phyloP scores from a whole-genome alignment of 2,888 invertebrate genomes.

The Dynastes hyllus region DNA sequence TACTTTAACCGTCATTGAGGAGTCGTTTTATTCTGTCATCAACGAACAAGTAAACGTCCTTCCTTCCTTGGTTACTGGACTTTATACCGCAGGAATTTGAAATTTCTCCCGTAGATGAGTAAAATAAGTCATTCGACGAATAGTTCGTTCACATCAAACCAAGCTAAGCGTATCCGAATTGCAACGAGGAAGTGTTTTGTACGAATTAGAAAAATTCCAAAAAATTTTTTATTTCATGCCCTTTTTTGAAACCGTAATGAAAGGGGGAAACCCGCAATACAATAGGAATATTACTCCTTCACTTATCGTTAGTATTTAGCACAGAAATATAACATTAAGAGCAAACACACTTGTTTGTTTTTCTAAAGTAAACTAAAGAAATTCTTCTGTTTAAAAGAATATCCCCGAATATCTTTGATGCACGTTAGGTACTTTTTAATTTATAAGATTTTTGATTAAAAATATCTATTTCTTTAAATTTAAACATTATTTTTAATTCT shows the following conservation, averaged over 20 bases:
- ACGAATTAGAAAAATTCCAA: neutral
- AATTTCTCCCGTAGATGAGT: constrained; percentile 37
- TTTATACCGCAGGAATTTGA: constrained; percentile 40
- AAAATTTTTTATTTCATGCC: constrained; percentile 10
- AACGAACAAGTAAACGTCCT: constrained; percentile 17
- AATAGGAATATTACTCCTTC: neutral
- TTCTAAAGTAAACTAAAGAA: too few species aligned
- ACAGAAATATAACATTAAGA: too few species aligned
- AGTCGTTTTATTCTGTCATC: constrained; percentile 23
- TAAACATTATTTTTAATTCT: too few species aligned
- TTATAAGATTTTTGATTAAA: too few species aligned
- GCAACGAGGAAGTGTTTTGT: constrained; percentile 13
- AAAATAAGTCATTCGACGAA: constrained; percentile 9
- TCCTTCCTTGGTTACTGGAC: neutral
- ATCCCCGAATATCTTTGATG: too few species aligned
- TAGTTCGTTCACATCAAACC: constrained; percentile 35
- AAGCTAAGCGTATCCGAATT: constrained; percentile 21
- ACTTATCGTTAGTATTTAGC: too few species aligned
- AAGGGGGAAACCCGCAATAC: neutral
- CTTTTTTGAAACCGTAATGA: neutral
- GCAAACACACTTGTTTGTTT: too few species aligned
- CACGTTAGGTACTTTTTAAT: too few species aligned
- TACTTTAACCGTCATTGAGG: constrained; percentile 8
- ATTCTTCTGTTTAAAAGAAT: too few species aligned
- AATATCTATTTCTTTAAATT: too few species aligned